Percentiles rank a stretch among this genome's conserved stretches.
phyloP scores from a whole-genome alignment of 1,140 invertebrate species.

The Ectropis grisescens region DNA sequence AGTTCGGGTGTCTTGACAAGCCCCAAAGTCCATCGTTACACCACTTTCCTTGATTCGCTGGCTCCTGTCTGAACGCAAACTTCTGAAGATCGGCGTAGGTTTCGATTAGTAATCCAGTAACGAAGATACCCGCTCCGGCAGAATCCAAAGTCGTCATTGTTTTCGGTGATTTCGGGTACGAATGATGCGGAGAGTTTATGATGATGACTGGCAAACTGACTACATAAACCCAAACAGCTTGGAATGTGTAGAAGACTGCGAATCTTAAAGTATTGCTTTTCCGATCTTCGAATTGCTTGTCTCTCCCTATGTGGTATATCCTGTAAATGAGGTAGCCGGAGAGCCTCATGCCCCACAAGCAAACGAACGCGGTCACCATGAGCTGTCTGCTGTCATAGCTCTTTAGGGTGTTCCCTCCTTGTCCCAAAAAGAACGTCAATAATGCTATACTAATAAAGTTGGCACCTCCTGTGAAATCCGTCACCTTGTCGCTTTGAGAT shows the following conservation, averaged over 20 bases:
- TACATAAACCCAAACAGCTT: slow-evolving; percentile 94
- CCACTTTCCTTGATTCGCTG: slow-evolving; percentile 89
- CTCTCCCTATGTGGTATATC: slow-evolving; percentile 89
- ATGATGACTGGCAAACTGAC: slow-evolving; percentile 93
- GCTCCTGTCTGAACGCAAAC: slow-evolving; percentile 89
- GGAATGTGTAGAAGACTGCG: slow-evolving; percentile 93
- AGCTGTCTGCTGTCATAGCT: slow-evolving; percentile 88
- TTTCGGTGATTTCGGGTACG: slow-evolving; percentile 80
- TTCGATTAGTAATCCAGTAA: slow-evolving; percentile 87
- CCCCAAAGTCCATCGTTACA: slow-evolving; percentile 93
- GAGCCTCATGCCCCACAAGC: slow-evolving; percentile 87
- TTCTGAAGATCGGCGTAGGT: slow-evolving; percentile 93
- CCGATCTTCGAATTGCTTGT: slow-evolving; percentile 91
- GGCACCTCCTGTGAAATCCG: slow-evolving; percentile 91
- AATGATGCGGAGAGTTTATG: slow-evolving; percentile 88
- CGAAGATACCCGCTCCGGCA: slow-evolving; percentile 85
- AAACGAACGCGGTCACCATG: slow-evolving; percentile 89
- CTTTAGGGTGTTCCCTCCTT: slow-evolving; percentile 78
- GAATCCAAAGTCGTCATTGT: slow-evolving; percentile 89
- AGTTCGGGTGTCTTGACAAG: slow-evolving; percentile 93
- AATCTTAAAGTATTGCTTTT: slow-evolving; percentile 88
- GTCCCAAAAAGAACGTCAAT: slow-evolving; percentile 87
- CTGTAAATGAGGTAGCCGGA: slow-evolving; percentile 90
- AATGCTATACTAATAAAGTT: slow-evolving; percentile 92
- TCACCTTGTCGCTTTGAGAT: slow-evolving; percentile 91